A percentile compares a stretch with the other conserved stretches of the same genome.
These are phyloP conservation scores for Tubulanus polymorphus DNA, from an alignment of 2,888 invertebrate species.

Conservation along the genomic window DNA sequence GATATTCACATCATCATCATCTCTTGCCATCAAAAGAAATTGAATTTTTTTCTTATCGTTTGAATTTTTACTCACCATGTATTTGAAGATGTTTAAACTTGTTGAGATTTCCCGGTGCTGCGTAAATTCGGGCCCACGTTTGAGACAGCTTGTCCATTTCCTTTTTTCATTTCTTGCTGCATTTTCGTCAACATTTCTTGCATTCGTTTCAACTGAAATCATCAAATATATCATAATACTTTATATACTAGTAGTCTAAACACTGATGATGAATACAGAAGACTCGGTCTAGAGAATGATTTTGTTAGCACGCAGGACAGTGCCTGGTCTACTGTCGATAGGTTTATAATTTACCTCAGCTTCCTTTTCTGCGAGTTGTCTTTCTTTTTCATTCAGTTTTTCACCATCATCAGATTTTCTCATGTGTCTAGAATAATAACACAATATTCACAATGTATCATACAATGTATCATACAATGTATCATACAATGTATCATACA, in stretches of 20 bases:
- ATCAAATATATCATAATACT: conserved; percentile 1
- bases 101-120: not conserved
- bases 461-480: too few species aligned
- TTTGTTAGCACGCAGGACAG: not conserved
- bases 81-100: not conserved
- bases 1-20: too few species aligned
- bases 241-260: not conserved
- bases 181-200: conserved; percentile 95
- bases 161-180: conserved; percentile 78
- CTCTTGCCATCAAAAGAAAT: too few species aligned
- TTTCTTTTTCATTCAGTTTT: conserved; percentile 80
- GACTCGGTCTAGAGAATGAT: not conserved
- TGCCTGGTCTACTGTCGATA: too few species aligned
- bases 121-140: not conserved
- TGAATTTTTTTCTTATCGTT: too few species aligned
- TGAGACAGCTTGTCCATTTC: not conserved
- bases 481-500: too few species aligned
- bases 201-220: conserved; percentile 86
- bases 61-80: too few species aligned
- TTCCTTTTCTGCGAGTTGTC: conserved; percentile 84
- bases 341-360: too few species aligned
- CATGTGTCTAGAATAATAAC: conserved; percentile 65
- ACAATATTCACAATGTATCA: not conserved
- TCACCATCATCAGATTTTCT: conserved; percentile 65
- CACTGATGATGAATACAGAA: not conserved